Percentiles rank a stretch among this genome's conserved stretches.
Evolutionary conservation across 2,888 invertebrate genomes (phyloP).

Genomic region (Leptinotarsa juncta): DNA sequence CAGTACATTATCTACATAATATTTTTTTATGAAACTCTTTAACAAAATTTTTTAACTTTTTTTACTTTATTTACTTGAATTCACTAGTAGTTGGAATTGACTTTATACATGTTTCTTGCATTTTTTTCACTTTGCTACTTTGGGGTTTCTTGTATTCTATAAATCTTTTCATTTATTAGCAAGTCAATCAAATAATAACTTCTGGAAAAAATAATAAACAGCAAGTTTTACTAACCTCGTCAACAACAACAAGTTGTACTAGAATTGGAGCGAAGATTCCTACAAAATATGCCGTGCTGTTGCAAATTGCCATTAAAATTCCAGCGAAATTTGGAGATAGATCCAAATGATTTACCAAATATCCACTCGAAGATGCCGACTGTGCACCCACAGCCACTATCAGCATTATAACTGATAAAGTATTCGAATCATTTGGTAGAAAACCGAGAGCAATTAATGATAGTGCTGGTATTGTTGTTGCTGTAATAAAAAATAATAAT

Average conservation of each 20-base stretch:
- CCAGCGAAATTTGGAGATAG: constrained; percentile 87
- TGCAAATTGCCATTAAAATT: constrained; percentile 87
- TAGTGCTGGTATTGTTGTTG: constrained; percentile 59
- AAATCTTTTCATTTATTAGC: no score
- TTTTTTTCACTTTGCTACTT: no score
- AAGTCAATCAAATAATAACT: neutral
- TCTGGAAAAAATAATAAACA: neutral
- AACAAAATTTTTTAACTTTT: no score
- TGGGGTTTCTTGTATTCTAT: no score
- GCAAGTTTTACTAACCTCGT: constrained; percentile 71
- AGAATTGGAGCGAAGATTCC: constrained; percentile 82
- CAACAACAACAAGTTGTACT: constrained; percentile 76
- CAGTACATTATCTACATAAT: no score
- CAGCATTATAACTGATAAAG: constrained; percentile 73
- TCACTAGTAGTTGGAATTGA: no score
- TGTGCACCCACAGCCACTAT: constrained; percentile 81
- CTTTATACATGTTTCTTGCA: no score
- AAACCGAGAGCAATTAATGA: constrained; percentile 52
- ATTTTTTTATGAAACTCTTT: no score
- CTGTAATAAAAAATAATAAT: constrained; percentile 57
- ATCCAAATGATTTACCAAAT: constrained; percentile 85
- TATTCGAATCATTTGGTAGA: constrained; percentile 44
- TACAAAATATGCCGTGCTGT: constrained; percentile 81
- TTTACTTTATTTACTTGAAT: no score
- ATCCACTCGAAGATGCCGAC: constrained; percentile 80